A percentile compares a stretch with the other conserved stretches of the same genome.
phyloP scores from a whole-genome alignment of 2,113 vertebrate species.

The Lycocorax pyrrhopterus region DNA sequence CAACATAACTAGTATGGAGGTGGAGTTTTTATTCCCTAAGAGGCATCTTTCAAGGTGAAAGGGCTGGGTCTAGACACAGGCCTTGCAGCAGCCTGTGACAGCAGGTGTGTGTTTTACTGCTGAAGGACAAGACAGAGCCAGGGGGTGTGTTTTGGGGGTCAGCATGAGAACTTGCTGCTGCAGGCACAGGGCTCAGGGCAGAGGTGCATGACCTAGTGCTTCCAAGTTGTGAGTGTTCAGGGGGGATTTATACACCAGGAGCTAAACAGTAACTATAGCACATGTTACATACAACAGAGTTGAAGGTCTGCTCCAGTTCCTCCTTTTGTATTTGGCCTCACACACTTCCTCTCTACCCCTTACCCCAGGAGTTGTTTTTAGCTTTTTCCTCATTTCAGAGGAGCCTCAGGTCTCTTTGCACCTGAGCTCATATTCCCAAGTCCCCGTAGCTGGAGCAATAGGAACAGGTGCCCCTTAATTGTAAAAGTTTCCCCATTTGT shows the following conservation, averaged over 20 bases:
- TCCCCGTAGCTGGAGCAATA: neutral
- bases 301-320: neutral
- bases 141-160: too few relatives aligned
- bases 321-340: neutral
- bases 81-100: neutral
- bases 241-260: neutral
- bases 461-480: rapidly evolving
- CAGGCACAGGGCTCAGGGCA: rapidly evolving
- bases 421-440: neutral
- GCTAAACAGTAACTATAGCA: rapidly evolving
- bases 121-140: neutral
- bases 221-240: rapidly evolving
- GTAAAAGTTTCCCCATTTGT: rapidly evolving
- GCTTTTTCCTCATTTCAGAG: rapidly evolving
- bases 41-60: rapidly evolving
- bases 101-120: neutral
- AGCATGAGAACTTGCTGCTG: neutral
- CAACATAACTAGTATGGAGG: rapidly evolving
- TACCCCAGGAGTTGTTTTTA: rapidly evolving
- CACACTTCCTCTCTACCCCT: rapidly evolving
- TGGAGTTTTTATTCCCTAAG: rapidly evolving
- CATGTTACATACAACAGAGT: rapidly evolving
- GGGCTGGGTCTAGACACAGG: neutral
- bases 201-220: neutral
- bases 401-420: neutral